phyloP scores from a whole-genome alignment of 1,140 invertebrate species.

The Gryllus bimaculatus region DNA sequence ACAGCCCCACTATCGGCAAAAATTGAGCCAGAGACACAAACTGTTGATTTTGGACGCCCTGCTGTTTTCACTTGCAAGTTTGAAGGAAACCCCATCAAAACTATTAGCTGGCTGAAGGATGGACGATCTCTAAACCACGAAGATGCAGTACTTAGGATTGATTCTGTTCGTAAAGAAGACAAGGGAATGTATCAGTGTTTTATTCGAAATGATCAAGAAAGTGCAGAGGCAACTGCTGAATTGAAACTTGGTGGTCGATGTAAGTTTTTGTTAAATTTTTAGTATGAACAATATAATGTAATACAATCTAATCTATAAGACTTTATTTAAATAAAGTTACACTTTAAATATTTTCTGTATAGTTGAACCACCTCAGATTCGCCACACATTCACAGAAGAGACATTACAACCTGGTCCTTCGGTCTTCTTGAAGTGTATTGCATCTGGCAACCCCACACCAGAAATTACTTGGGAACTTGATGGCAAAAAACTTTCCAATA shows the following conservation, averaged over 20 bases:
- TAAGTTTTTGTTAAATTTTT: conserved; percentile 36
- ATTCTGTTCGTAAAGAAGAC: conserved; percentile 85
- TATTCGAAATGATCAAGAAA: conserved; percentile 87
- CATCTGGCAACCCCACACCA: conserved; percentile 84
- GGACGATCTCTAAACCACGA: conserved; percentile 67
- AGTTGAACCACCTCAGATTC: conserved; percentile 81
- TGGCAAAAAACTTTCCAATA: conserved; percentile 71
- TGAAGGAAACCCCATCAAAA: conserved; percentile 81
- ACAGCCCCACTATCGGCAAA: conserved; percentile 71
- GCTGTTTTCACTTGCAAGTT: conserved; percentile 83
- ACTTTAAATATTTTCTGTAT: conserved; percentile 26
- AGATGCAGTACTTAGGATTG: conserved; percentile 70
- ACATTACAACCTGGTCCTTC: conserved; percentile 78
- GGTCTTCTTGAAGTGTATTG: conserved; percentile 71
- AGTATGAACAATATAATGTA: no score
- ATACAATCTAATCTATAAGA: background rate
- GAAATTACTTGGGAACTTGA: conserved; percentile 92
- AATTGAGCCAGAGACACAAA: conserved; percentile 82
- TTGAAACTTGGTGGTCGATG: conserved; percentile 85
- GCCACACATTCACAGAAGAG: conserved; percentile 75
- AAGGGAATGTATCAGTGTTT: conserved; percentile 98
- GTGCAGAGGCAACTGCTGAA: conserved; percentile 83
- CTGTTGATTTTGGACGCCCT: conserved; percentile 83
- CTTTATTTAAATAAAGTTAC: background rate
- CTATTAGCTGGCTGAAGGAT: conserved; percentile 86